Evolutionary conservation across 2,113 vertebrate genomes (phyloP), one percentile per base, ranked within the genome.

Genomic region (Podocnemis expansa): DNA sequence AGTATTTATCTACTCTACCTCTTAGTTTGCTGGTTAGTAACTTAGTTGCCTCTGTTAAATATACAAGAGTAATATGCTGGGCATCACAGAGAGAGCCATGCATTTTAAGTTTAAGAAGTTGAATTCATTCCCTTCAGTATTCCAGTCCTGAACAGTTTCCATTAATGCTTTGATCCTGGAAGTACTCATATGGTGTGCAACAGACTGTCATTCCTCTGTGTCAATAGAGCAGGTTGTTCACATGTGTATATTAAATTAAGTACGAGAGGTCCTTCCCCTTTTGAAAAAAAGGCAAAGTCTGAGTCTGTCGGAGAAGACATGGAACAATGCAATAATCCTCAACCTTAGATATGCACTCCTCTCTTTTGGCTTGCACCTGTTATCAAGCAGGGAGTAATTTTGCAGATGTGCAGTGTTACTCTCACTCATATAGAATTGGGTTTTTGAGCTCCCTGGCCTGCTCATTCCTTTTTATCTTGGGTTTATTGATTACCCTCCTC

Each of bases 391-490:
- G n/a, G 78, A 90, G 1, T 24, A 94, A 87, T 70, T 90, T 67
- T 67, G 60, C 29, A 52, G 70, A 80, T 84, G 19, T 24, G 52
- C 25, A 38, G 43, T 49, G 81, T 45, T 89, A 90, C 58, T 84
- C 56, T 89, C 49, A 82, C 29, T 45, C 85, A 88, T 4, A 63
- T 43, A 89, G 91, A 91, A 96, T 45, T 84, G 80, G 34, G 89
- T 84, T 93, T 90, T 81, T 90, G 47, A 0, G 0, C 89, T 49
- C 85, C 87, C 87, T 90, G 82, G 41, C 82, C 91, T 84, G 85
- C 51, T 67, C 34, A n/a, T n/a, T 17, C 63, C 19, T 67, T 67
- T n/a, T 38, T 67, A n/a, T 17, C n/a, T 67, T 67, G 56, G 27
- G 27, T 29, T 58, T 12, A 58, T 58, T 29, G 56, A 58, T 58